Base-by-base conservation (phyloP, 2,888 invertebrate species). In the Leptarthrus brevirostris region DNA sequence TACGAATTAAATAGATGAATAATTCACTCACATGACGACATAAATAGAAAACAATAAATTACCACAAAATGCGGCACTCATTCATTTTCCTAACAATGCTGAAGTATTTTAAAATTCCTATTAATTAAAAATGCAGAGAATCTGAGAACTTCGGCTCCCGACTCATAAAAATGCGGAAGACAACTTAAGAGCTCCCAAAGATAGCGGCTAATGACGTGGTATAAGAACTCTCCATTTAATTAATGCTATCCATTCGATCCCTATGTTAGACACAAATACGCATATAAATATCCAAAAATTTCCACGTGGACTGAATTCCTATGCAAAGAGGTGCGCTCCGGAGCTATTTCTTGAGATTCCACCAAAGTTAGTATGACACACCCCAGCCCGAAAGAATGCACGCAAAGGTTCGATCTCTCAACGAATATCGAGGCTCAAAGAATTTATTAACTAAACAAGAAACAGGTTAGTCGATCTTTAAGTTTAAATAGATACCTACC, bases 91-190 rank as follows among this genome's bases (percentile, higher is more conserved):
- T 30, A 30, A 3, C 30, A 30, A 8, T 30, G 4, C 30, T 8
- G 4, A 5, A 8, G 8, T 8, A 30, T 30, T 30, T 8, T 8
- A 12, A 40, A 40, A 12, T 12, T 3, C 8, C 40, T 40, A 5
- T 40, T 40, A 40, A 40, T 40, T 12, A 40, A n/a, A n/a, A 40
- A 40, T 40, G 8, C 8, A 40, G 12, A 40, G 40, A 40, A 40
- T 40, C 12, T 12, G 12, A 40, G 12, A 3, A 12, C 40, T 0
- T 40, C 12, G 18, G 52, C 52, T 52, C 12, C 52, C 52, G 52
- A 52, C 18, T 52, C 52, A 52, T 52, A 52, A 52, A 52, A 52
- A 52, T 52, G 1, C 20, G 18, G 49, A 3, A 49, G 14, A 52
- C 5, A 52, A 10, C 8, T 52, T 20, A 18, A 20, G 6, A 2